Evolutionary conservation across 1,140 invertebrate genomes (phyloP), one percentile per base, ranked within the genome.

Genomic region (Ips nitidus): DNA sequence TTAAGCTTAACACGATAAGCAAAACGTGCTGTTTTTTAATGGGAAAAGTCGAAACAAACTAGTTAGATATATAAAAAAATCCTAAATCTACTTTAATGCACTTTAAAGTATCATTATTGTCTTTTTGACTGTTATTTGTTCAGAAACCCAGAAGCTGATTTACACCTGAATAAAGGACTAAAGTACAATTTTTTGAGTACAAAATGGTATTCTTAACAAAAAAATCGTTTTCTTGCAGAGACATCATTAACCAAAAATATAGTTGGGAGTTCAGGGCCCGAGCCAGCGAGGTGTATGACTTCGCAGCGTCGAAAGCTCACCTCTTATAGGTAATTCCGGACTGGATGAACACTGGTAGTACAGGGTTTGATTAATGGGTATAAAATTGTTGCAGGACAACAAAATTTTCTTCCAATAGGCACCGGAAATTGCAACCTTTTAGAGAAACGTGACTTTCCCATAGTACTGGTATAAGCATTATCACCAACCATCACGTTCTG

Each of bases 351-450:
- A 22, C 22, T 22, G 22, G 22, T 22, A 22, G 52, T 55, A 22
- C 37, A n/a, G 7, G 4, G 43, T 47, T 36, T 1, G 52, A 7
- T n/a, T 55, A 7, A 57, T 59, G 52, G 52, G 7, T 36, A n/a
- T 47, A n/a, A 47, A n/a, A 22, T 50, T 41, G 56, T 72, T 73
- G 70, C 85, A 94, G 93, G 91, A 92, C 90, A 89, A 92, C 92
- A 90, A 93, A 93, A 93, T 94, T 93, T 90, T 91, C 90, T 84
- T 94, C 92, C 87, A 94, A 94, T 88, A 93, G 92, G 86, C 94
- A 95, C 88, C 91, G 93, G 86, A 95, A 94, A 88, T 87, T 94
- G 82, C 91, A 94, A 85, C 92, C 93, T 81, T 92, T 94, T 86
- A 92, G 92, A 88, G 91, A 94, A 89, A 94, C 92, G 91, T 93